Percentiles rank a stretch among this genome's conserved stretches.
Conservation (phyloP, 2,797 vertebrate genomes). For the Vireo griseus region DNA sequence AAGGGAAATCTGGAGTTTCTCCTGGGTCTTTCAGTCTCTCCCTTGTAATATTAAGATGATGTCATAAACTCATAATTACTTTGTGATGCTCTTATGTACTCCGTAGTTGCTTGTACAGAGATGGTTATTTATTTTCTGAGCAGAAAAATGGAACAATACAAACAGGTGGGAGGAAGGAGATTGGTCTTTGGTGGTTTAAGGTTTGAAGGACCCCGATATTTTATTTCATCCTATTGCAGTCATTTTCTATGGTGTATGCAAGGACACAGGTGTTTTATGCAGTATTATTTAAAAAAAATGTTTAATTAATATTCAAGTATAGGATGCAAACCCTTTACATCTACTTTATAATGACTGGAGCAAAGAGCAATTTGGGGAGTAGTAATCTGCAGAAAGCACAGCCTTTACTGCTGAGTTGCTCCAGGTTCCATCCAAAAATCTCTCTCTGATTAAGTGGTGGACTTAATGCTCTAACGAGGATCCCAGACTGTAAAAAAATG, state of each 20-base stretch:
- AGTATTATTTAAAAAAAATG: conserved; percentile 21
- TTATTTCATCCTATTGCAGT: conserved; percentile 41
- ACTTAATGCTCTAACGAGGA: not conserved
- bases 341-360: not conserved
- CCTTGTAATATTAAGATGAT: conserved; percentile 79
- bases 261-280: conserved; percentile 57
- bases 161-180: conserved; percentile 63
- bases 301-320: conserved; percentile 33
- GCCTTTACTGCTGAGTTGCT: not conserved
- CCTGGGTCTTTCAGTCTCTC: conserved; percentile 71
- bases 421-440: not conserved
- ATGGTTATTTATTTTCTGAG: conserved; percentile 66
- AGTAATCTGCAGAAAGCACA: not conserved
- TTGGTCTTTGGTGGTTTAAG: conserved; percentile 62
- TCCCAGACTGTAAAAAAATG: not conserved
- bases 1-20: conserved; percentile 77
- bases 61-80: conserved; percentile 81
- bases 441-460: not conserved
- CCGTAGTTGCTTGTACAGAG: conserved; percentile 58
- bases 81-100: conserved; percentile 68
- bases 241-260: not conserved
- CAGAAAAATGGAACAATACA: conserved; percentile 29
- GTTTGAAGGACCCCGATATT: conserved; percentile 54
- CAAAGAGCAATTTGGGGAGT: not conserved
- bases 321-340: not conserved